Evolutionary conservation across 1,140 invertebrate genomes (phyloP), one percentile per base, ranked within the genome.

Genomic region (Bombus soroeensis): DNA sequence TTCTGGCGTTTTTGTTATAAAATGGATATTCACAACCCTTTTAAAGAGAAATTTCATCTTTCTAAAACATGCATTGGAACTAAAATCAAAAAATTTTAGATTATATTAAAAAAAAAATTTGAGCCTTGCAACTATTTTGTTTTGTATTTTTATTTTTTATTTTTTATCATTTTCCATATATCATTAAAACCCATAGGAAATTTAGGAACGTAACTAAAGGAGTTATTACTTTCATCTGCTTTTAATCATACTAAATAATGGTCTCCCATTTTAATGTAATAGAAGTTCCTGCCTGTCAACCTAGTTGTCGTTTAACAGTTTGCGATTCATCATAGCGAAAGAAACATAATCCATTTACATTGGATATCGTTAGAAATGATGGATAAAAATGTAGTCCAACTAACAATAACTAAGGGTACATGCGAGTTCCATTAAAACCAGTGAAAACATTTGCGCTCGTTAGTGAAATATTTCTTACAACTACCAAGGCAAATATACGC

Each of bases 391-490:
- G 28, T 25, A 57, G 34, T 59, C n/a, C 37, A 12, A 43, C 28
- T 34, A 70, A 83, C 74, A 79, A 70, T 79, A 32, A 62, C 25
- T 57, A 32, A 81, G 39, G 32, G 28, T 39, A 57, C 37, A 41
- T 8, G n/a, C 25, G n/a, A 34, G 47, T 57, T 41, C 5, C 37
- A 41, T 70, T 84, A 71, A 84, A 83, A 62, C 32, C 12, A 18
- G 32, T 13, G 74, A 25, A 59, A 62, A 62, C 76, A 66, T 71
- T 79, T 79, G 34, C 66, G 82, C 76, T 84, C 82, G 37, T 84
- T 84, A 84, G 76, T 57, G 66, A 71, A 71, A 84, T 62, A 59
- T 79, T 84, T 79, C 82, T 79, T 79, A 79, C 62, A n/a, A 57
- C 66, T 34, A 34, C 22, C 47, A 28, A 25, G 25, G 32, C 34